Conservation (phyloP, 2,888 invertebrate genomes). For the Plebejus melissa region DNA sequence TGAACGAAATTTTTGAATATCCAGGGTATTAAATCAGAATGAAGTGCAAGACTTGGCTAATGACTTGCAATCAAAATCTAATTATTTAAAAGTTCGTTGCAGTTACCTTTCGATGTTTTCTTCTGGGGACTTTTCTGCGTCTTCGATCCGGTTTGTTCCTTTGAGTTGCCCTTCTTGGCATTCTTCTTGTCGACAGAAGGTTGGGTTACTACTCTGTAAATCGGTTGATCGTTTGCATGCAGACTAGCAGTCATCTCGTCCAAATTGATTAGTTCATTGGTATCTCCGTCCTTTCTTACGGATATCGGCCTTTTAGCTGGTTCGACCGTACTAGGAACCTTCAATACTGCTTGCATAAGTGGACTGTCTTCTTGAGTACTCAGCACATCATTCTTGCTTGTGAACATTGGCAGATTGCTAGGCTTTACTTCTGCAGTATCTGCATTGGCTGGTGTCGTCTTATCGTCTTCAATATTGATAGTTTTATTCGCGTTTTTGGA, state of each 20-base stretch:
- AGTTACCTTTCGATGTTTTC: constrained; percentile 67
- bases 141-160: constrained; percentile 55
- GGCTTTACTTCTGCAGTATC: constrained; percentile 55
- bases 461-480: constrained; percentile 44
- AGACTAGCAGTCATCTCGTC: constrained; percentile 71
- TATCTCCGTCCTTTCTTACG: constrained; percentile 64
- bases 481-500: constrained; percentile 48
- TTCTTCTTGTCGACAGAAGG: constrained; percentile 65
- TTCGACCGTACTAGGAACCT: constrained; percentile 57
- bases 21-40: no score
- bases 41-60: no score
- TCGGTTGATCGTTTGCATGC: constrained; percentile 70
- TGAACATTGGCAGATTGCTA: constrained; percentile 57
- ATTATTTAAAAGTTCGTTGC: background rate
- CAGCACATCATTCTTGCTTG: constrained; percentile 61
- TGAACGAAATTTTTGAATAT: no score
- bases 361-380: constrained; percentile 67
- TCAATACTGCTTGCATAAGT: constrained; percentile 66
- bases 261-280: constrained; percentile 61
- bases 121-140: constrained; percentile 66
- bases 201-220: constrained; percentile 71
- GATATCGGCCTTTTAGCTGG: constrained; percentile 57
- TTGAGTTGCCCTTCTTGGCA: constrained; percentile 59
- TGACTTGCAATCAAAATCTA: no score
- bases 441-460: constrained; percentile 45